Conservation (phyloP, 2,113 vertebrate species). For the Pseudolaguvia tuberculata region DNA sequence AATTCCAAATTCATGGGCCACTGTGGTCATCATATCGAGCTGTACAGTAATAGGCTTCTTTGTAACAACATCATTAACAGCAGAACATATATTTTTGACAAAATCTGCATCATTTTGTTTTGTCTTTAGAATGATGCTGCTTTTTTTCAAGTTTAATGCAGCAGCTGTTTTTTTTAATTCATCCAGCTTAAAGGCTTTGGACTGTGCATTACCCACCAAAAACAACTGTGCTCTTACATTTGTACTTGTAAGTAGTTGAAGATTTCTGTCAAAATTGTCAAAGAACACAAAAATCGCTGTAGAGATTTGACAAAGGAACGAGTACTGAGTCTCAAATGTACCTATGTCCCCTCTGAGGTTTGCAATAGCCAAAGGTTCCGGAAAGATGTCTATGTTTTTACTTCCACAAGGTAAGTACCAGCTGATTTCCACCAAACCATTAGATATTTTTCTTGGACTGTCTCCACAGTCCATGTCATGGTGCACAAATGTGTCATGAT, state of each 20-base stretch:
- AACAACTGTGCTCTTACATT: slow-evolving; percentile 49
- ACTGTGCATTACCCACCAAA: slow-evolving; percentile 53
- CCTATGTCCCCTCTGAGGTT: slow-evolving; percentile 67
- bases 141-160: slow-evolving; percentile 43
- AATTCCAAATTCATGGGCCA: slow-evolving; percentile 55
- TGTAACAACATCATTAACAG: slow-evolving; percentile 35
- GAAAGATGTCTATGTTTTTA: slow-evolving; percentile 58
- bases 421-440: slow-evolving; percentile 70
- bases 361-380: slow-evolving; percentile 64
- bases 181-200: background rate
- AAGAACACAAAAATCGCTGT: slow-evolving; percentile 70
- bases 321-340: slow-evolving; percentile 61
- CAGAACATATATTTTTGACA: slow-evolving; percentile 38
- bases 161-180: slow-evolving; percentile 20
- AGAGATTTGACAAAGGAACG: slow-evolving; percentile 68
- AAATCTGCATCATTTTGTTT: slow-evolving; percentile 57
- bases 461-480: slow-evolving; percentile 55
- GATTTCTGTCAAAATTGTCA: slow-evolving; percentile 54
- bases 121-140: slow-evolving; percentile 48
- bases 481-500: slow-evolving; percentile 67
- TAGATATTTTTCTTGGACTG: slow-evolving; percentile 61
- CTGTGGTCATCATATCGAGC: slow-evolving; percentile 47
- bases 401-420: slow-evolving; percentile 70
- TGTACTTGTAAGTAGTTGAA: slow-evolving; percentile 54
- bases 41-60: slow-evolving; percentile 6